Evolutionary conservation across 1,140 invertebrate species (phyloP), one percentile per base, ranked within the genome.

Genomic region (Zaprionus lachaisei): DNA sequence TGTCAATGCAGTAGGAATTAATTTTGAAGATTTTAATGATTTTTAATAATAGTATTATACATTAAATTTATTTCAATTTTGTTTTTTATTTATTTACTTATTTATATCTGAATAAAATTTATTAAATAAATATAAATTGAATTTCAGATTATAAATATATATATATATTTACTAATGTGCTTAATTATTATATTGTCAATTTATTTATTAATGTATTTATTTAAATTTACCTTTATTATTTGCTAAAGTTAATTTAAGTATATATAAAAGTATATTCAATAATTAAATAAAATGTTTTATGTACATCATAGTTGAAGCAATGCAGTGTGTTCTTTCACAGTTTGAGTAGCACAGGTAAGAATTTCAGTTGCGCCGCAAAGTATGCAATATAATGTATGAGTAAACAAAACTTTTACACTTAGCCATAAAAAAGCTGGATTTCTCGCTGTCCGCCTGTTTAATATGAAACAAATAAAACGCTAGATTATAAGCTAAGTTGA

Each of bases 331-430:
- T 26, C 4, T 14, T 7, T 15, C 15, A 38, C 37, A 73, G 57
- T 68, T 73, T 22, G 17, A 24, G 22, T 2, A 17, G 38, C 41
- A 17, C 26, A 28, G 5, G 9, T 26, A 1, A 6, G 6, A 20
- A 7, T 57, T 66, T 14, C 2, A 7, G 15, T 1, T 12, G 0
- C 28, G 62, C 69, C 56, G 11, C 37, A 72, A 41, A 49, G 31
- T 75, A 76, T 64, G 38, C 31, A 11, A 34, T 34, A 2, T 9
- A 28, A 28, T 28, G 24, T 26, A 7, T 28, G 1, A 28, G n/a
- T 20, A 31, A 31, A 2, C 2, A 31, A 0, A 11, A 4, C 9
- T 2, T 0, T 31, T 11, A 11, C 9, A 31, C 9, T 34, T 11
- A 34, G 31, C 31, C 2, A 34, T 34, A 34, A 34, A 34, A 31